Percentiles rank a stretch among this genome's conserved stretches.
Conservation (phyloP, 1,140 invertebrate species). For the Lucilia cuprina region DNA sequence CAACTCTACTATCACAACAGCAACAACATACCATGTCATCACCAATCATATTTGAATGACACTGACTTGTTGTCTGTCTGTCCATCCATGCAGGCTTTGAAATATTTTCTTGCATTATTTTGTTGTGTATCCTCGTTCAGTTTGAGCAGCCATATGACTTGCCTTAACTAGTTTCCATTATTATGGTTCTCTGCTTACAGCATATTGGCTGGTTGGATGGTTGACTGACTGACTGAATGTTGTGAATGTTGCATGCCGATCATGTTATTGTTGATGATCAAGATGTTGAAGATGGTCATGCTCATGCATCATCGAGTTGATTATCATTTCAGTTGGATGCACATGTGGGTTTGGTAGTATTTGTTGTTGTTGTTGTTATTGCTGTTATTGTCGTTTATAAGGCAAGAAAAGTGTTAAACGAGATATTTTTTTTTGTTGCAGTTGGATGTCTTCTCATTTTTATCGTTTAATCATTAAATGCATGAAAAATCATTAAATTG, state of each 20-base stretch:
- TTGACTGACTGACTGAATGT: background rate
- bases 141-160: background rate
- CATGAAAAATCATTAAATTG: conserved; percentile 32
- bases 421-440: background rate
- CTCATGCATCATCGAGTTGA: conserved; percentile 1
- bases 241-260: background rate
- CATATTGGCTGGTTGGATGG: background rate
- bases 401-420: conserved; percentile 4
- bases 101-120: background rate
- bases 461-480: conserved; percentile 20
- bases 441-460: background rate
- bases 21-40: conserved; percentile 4
- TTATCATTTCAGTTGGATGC: background rate
- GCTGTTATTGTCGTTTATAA: background rate
- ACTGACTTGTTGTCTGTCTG: background rate
- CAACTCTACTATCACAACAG: too few species aligned
- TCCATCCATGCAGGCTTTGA: background rate
- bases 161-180: background rate
- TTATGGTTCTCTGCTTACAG: background rate
- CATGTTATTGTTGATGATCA: background rate
- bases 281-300: background rate
- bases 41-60: background rate
- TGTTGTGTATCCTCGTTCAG: background rate
- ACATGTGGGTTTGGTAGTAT: background rate
- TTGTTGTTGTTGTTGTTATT: background rate